phyloP scores from a whole-genome alignment of 2,797 vertebrate species.

The Galago senegalensis region DNA sequence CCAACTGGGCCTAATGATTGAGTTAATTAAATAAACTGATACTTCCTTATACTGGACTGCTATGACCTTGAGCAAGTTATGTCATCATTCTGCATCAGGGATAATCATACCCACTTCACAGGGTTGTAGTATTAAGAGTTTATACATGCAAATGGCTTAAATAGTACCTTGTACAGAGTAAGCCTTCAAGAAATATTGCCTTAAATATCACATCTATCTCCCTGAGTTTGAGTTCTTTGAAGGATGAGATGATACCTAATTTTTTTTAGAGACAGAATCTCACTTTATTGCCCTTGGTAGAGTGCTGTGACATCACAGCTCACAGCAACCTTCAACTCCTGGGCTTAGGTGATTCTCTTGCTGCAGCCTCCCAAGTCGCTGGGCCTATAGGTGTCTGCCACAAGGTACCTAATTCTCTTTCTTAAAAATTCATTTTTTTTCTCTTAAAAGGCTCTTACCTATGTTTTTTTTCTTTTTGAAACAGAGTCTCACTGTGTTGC shows the following conservation, averaged over 20 bases:
- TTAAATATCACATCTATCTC: conserved; percentile 11
- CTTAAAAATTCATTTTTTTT: not conserved
- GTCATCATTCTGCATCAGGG: not conserved
- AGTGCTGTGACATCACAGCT: too few relatives aligned
- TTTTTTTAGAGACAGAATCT: too few relatives aligned
- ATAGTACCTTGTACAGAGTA: not conserved
- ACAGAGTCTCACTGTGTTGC: too few relatives aligned
- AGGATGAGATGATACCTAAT: not conserved
- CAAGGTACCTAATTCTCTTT: not conserved
- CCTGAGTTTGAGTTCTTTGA: conserved; percentile 3
- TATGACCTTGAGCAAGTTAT: not conserved
- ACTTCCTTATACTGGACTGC: not conserved
- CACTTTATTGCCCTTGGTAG: too few relatives aligned
- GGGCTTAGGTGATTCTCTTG: too few relatives aligned
- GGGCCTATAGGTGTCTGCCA: too few relatives aligned
- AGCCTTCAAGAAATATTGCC: not conserved
- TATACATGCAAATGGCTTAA: not conserved
- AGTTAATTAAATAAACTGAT: not conserved
- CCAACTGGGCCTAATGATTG: not conserved
- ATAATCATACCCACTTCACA: not conserved
- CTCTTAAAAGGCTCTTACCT: not conserved
- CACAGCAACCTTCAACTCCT: too few relatives aligned
- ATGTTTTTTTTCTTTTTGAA: not conserved
- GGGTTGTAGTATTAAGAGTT: not conserved
- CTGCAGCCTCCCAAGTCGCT: too few relatives aligned